Evolutionary conservation across 2,888 invertebrate genomes (phyloP).

Genomic region (Nephrotoma appendiculata): DNA sequence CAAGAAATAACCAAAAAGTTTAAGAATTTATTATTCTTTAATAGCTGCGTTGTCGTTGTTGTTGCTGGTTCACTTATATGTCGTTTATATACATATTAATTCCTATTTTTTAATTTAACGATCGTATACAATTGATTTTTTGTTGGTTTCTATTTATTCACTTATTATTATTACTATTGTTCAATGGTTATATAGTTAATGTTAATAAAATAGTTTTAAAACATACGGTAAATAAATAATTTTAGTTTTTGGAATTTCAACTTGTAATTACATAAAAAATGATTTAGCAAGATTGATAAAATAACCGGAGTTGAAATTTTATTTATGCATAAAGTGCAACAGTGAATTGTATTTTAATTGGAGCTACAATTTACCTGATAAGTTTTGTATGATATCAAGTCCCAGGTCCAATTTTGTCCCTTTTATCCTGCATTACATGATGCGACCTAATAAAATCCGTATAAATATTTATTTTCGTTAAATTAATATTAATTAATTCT

Average conservation of each 20-base stretch:
- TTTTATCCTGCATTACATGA: too few species aligned
- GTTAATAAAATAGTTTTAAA: not conserved
- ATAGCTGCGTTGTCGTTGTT: not conserved
- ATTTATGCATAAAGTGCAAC: not conserved
- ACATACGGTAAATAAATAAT: not conserved
- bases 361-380: not conserved
- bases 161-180: not conserved
- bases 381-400: too few species aligned
- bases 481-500: not conserved
- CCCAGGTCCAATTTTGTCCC: too few species aligned
- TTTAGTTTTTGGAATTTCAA: not conserved
- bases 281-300: not conserved
- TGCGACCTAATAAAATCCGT: not conserved
- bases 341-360: not conserved
- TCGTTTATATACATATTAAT: not conserved
- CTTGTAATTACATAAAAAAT: not conserved
- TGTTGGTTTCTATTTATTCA: not conserved
- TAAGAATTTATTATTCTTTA: not conserved
- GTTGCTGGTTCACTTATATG: not conserved
- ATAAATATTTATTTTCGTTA: not conserved
- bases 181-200: not conserved
- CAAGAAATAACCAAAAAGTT: not conserved
- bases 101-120: not conserved
- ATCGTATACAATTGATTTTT: not conserved
- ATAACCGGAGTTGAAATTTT: not conserved